These are phyloP conservation scores for Vombatus ursinus DNA, from an alignment of 2,113 vertebrate genomes.

Conservation along the genomic window DNA sequence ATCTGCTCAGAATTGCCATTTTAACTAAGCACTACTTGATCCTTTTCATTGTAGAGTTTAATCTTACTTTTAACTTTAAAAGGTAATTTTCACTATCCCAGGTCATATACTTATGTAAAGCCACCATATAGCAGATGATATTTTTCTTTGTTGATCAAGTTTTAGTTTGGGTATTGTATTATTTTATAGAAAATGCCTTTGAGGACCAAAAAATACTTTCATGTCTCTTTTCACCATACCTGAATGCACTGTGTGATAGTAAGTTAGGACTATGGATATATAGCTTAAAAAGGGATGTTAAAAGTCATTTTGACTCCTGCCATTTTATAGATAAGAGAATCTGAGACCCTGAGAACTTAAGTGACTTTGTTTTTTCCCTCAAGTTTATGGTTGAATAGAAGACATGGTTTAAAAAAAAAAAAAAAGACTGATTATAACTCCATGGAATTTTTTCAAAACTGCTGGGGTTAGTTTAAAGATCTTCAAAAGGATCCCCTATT, in stretches of 20 bases:
- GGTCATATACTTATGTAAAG: neutral
- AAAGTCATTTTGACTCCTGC: neutral
- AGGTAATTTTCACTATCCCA: conserved; percentile 15
- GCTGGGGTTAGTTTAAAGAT: neutral
- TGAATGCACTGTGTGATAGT: neutral
- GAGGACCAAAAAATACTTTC: neutral
- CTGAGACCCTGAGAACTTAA: neutral
- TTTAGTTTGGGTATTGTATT: conserved; percentile 17
- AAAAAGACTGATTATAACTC: neutral
- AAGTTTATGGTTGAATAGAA: neutral
- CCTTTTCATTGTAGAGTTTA: neutral
- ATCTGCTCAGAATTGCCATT: neutral
- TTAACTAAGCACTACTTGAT: neutral
- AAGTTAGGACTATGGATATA: neutral
- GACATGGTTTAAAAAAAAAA: no score
- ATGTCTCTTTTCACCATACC: neutral
- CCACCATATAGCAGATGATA: neutral
- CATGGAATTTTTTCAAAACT: neutral
- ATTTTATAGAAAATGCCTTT: neutral
- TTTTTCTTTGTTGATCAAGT: neutral
- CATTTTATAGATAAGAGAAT: neutral
- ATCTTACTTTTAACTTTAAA: conserved; percentile 19
- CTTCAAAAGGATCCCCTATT: neutral
- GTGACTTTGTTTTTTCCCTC: neutral
- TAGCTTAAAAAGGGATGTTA: neutral